Conservation (phyloP, 2,888 invertebrate species). For the Aricia artaxerxes region DNA sequence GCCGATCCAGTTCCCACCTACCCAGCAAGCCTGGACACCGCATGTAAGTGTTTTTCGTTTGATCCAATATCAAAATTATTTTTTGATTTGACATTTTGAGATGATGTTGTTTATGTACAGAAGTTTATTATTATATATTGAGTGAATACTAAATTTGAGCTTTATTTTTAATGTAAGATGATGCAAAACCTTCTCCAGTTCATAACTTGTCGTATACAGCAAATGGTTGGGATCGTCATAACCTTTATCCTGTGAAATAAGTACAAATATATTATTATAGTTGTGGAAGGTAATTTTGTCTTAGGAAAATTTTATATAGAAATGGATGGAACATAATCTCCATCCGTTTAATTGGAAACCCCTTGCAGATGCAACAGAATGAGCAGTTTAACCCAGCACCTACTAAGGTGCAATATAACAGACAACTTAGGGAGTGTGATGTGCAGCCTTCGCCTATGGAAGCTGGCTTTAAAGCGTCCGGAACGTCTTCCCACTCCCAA, state of each 20-base stretch:
- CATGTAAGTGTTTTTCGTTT: background rate
- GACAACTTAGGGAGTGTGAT: background rate
- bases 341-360: background rate
- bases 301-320: background rate
- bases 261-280: background rate
- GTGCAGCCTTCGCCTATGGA: background rate
- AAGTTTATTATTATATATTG: background rate
- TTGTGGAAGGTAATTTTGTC: background rate
- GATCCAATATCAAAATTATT: background rate
- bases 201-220: too few species aligned
- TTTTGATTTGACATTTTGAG: background rate
- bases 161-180: background rate
- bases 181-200: too few species aligned
- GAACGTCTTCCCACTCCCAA: background rate
- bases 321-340: background rate
- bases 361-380: constrained; percentile 6
- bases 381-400: background rate
- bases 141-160: background rate
- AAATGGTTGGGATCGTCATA: too few species aligned
- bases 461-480: constrained; percentile 31
- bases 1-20: background rate
- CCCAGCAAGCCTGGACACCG: background rate
- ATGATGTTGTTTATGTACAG: background rate
- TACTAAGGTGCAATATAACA: background rate
- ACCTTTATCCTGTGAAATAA: too few species aligned